Conservation (phyloP, 2,888 invertebrate species). For the Agrotis clavis region DNA sequence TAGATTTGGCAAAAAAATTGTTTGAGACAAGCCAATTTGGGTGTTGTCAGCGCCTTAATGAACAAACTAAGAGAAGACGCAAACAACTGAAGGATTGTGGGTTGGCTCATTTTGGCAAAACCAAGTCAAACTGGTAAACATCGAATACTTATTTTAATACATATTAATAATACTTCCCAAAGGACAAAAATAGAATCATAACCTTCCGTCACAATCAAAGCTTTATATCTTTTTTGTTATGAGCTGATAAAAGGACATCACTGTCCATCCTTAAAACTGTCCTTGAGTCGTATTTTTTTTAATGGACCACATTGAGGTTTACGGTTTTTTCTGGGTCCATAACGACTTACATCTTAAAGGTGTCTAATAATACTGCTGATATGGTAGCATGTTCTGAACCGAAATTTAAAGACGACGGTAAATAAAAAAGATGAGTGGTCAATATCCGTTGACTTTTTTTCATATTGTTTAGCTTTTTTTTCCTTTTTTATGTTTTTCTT, state of each 20-base stretch:
- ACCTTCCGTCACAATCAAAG: not conserved
- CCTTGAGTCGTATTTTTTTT: constrained; percentile 16
- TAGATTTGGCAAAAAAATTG: too few species aligned
- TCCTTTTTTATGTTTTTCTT: too few species aligned
- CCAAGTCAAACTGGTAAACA: constrained; percentile 21
- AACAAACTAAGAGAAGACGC: too few species aligned
- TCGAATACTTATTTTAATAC: not conserved
- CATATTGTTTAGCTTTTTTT: too few species aligned
- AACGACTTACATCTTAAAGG: not conserved
- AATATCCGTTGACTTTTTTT: too few species aligned
- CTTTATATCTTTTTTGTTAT: not conserved
- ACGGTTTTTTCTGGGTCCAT: not conserved
- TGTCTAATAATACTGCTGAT: not conserved
- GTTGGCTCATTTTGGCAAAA: not conserved
- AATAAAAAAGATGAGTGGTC: not conserved
- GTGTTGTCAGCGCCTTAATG: too few species aligned
- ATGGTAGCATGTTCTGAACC: not conserved
- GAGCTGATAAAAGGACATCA: constrained; percentile 16
- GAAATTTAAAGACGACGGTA: not conserved
- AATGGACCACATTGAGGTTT: constrained; percentile 4
- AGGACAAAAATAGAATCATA: not conserved
- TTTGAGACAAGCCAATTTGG: too few species aligned
- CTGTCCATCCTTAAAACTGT: constrained; percentile 1
- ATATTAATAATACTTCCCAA: not conserved
- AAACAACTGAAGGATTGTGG: not conserved